Evolutionary conservation across 2,888 invertebrate species (phyloP).

Genomic region (Drosophila kuntzei): DNA sequence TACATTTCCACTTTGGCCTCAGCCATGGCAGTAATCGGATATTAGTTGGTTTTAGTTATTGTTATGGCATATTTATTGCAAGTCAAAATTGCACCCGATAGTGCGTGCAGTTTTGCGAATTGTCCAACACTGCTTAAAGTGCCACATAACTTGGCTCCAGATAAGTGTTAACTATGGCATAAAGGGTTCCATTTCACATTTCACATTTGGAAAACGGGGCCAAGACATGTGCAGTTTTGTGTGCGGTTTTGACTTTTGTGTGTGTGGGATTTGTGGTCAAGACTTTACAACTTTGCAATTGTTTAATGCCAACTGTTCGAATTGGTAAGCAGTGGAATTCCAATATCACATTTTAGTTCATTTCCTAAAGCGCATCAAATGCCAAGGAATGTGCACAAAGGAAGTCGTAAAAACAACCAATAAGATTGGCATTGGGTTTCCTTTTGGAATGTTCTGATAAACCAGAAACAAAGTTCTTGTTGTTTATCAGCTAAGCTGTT

Average conservation of each 20-base stretch:
- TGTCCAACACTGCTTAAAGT: constrained; percentile 47
- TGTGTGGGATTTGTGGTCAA: constrained; percentile 61
- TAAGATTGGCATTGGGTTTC: constrained; percentile 20
- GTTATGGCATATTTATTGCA: constrained; percentile 78
- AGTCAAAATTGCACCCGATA: constrained; percentile 63
- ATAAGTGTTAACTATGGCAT: constrained; percentile 57
- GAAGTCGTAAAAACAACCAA: constrained; percentile 32
- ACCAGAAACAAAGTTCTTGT: neutral
- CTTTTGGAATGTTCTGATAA: constrained; percentile 1
- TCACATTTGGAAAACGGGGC: too few relatives aligned
- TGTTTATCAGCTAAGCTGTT: neutral
- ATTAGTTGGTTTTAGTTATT: constrained; percentile 74
- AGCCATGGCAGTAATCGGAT: constrained; percentile 69
- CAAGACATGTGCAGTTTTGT: constrained; percentile 8
- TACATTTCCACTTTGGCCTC: constrained; percentile 61
- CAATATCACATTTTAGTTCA: constrained; percentile 60
- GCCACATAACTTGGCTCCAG: constrained; percentile 53
- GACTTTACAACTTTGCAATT: constrained; percentile 60
- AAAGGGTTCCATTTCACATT: neutral
- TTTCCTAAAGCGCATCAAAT: constrained; percentile 37
- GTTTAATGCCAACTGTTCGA: constrained; percentile 58
- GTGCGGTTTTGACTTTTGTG: constrained; percentile 34
- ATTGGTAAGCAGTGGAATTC: constrained; percentile 58
- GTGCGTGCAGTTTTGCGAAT: constrained; percentile 42
- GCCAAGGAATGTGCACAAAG: constrained; percentile 52